Evolutionary conservation across 2,888 invertebrate genomes (phyloP).

Genomic region (Trilocha varians): DNA sequence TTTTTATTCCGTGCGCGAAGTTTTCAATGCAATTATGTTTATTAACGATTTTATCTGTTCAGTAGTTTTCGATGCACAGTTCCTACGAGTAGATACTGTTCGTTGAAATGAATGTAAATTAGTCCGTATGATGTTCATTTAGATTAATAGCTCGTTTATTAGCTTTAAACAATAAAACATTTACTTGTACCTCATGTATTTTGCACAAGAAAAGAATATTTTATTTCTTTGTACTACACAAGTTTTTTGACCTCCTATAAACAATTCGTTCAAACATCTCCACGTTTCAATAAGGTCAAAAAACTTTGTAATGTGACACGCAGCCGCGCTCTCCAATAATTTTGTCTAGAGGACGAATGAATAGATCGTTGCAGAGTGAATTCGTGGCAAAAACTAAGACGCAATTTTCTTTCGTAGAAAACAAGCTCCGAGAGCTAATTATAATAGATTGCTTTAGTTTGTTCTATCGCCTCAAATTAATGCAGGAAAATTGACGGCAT

Average conservation of each 20-base stretch:
- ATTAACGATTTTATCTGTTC: too few relatives aligned
- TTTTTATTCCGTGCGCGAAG: background rate
- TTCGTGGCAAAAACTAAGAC: background rate
- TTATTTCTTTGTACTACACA: background rate
- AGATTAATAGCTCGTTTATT: background rate
- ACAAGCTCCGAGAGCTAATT: background rate
- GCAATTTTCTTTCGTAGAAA: background rate
- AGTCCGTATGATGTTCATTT: too few relatives aligned
- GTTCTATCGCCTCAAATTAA: too few relatives aligned
- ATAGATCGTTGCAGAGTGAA: conserved; percentile 4
- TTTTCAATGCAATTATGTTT: background rate
- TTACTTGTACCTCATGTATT: background rate
- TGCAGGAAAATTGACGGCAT: too few relatives aligned
- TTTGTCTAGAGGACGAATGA: conserved; percentile 24
- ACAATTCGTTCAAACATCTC: background rate
- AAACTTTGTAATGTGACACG: conserved; percentile 34
- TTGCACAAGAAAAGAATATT: background rate
- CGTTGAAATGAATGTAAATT: too few relatives aligned
- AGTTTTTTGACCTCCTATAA: background rate
- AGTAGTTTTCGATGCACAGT: too few relatives aligned
- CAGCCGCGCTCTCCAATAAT: conserved; percentile 17
- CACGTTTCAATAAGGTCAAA: conserved; percentile 16
- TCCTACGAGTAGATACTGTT: too few relatives aligned
- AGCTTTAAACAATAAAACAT: background rate
- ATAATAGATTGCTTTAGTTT: background rate